Evolutionary conservation across 2,113 vertebrate genomes (phyloP), one percentile per base, ranked within the genome.

Genomic region (Etheostoma cragini): DNA sequence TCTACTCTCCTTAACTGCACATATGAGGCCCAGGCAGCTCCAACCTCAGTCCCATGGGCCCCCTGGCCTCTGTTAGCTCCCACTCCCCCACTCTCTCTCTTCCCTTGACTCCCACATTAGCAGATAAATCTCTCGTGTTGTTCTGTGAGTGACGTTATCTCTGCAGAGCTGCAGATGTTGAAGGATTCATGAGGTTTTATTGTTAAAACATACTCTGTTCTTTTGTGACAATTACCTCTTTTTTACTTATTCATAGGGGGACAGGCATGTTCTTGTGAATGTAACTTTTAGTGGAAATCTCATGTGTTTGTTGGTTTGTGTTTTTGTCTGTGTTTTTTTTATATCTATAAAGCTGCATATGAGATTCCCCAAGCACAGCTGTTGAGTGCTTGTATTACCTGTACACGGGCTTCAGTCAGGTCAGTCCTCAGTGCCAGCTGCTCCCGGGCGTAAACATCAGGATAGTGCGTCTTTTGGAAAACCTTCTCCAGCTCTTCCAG

Each of bases 391-490:
- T 42, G 15, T 58, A 15, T 87, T 95, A 99, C 98, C 98, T 99
- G 98, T 50, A 99, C 98, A 0, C 98, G 96, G 79, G 98, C 98
- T 88, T 99, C 98, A 0, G 98, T 99, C 91, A 99, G 96, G 92
- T 99, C 98, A 0, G 98, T 99, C 94, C 98, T 96, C 94, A 99
- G 97, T 56, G 98, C 98, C 79, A 99, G 95, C 94, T 99, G 98
- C 93, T 99, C 98, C 26, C 98, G 96, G 5, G 98, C 98, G 0
- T 99, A 99, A 77, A 99, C 98, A 0, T 99, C 98, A 0, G 98
- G 98, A 88, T 99, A 99, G 93, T 99, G 98, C 5, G 98, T 99
- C 95, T 99, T 99, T 94, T 99, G 98, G 92, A 99, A 99, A 90
- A 99, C 97, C 81, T 99, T 99, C 93, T 99, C 98, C 94, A 99